phyloP scores from a whole-genome alignment of 2,888 invertebrate species.

The Gerris lacustris region DNA sequence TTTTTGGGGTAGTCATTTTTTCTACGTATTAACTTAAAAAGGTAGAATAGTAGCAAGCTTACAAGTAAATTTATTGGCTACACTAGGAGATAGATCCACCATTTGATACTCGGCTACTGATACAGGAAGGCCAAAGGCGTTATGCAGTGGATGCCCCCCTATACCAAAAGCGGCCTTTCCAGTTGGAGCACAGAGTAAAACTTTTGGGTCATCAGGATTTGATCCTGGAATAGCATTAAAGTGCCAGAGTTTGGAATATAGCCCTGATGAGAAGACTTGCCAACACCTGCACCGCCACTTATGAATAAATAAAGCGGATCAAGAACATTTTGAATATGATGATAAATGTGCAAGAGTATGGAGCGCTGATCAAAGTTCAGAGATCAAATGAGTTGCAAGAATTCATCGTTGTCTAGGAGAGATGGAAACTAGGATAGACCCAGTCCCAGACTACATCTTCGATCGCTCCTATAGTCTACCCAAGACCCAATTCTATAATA shows the following conservation, averaged over 20 bases:
- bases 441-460: not conserved
- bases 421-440: not conserved
- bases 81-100: conserved; percentile 12
- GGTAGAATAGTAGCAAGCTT: not conserved
- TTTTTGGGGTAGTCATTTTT: no score
- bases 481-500: conserved; percentile 1
- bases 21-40: no score
- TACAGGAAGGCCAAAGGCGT: conserved; percentile 23
- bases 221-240: conserved; percentile 16
- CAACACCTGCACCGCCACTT: conserved; percentile 14
- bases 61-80: not conserved
- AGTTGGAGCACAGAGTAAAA: conserved; percentile 25
- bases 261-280: conserved; percentile 26
- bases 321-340: conserved; percentile 21
- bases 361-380: conserved; percentile 16
- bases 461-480: not conserved
- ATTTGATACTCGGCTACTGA: conserved; percentile 18
- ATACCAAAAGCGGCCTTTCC: conserved; percentile 27
- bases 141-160: conserved; percentile 25
- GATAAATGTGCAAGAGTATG: conserved; percentile 9
- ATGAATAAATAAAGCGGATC: conserved; percentile 22
- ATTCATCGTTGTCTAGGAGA: conserved; percentile 7
- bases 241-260: conserved; percentile 21
- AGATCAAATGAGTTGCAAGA: not conserved
- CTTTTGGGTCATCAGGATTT: conserved; percentile 16